Evolutionary conservation across 2,888 invertebrate genomes (phyloP).

Genomic region (Arge pagana): DNA sequence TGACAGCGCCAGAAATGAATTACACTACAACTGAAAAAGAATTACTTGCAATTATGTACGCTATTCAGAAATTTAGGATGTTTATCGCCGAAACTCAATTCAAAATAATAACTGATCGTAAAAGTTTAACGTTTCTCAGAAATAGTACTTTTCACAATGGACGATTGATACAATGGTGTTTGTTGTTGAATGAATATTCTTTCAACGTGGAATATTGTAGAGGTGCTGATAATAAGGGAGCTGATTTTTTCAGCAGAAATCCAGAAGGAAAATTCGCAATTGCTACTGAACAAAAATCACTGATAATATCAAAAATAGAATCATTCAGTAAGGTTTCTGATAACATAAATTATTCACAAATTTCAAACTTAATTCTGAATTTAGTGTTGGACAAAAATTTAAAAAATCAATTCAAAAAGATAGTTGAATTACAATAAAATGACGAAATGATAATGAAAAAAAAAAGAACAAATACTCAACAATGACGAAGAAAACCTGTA

Average conservation of each 20-base stretch:
- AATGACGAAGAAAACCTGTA: not conserved
- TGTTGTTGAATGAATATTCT: constrained; percentile 34
- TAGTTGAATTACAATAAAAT: constrained; percentile 5
- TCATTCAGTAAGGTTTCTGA: constrained; percentile 2
- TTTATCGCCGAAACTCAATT: constrained; percentile 32
- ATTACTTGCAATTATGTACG: constrained; percentile 31
- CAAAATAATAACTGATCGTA: constrained; percentile 36
- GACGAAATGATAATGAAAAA: constrained; percentile 1
- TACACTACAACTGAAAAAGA: constrained; percentile 37
- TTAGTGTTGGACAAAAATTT: constrained; percentile 6
- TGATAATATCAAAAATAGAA: constrained; percentile 9
- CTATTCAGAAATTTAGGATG: constrained; percentile 35
- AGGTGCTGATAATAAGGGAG: constrained; percentile 33
- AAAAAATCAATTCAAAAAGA: constrained; percentile 7
- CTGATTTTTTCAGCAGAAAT: constrained; percentile 34
- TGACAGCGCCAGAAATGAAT: constrained; percentile 26
- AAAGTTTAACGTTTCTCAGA: constrained; percentile 33
- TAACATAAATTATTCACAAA: not conserved
- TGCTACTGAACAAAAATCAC: not conserved
- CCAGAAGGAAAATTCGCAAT: constrained; percentile 11
- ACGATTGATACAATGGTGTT: constrained; percentile 35
- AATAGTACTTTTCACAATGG: constrained; percentile 33
- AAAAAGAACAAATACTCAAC: not conserved
- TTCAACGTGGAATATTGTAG: constrained; percentile 31
- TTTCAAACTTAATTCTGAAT: not conserved